phyloP scores from a whole-genome alignment of 2,888 invertebrate species.

The Panorpa germanica region DNA sequence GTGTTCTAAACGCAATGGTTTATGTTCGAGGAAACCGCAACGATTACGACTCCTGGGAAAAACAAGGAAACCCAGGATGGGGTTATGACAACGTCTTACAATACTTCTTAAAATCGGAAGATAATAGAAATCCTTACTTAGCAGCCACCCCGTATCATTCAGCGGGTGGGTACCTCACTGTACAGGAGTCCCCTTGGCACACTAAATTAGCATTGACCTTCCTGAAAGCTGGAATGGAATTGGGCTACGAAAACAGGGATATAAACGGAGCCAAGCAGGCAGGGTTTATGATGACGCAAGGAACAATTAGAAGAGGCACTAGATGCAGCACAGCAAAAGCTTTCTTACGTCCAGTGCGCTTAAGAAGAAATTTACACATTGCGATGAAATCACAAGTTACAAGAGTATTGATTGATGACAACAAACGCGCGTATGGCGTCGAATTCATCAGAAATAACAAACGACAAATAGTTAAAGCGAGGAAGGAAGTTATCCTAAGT shows the following conservation, averaged over 20 bases:
- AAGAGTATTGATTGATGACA: conserved; percentile 44
- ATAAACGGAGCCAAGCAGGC: conserved; percentile 69
- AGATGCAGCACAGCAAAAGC: conserved; percentile 80
- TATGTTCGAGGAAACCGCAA: conserved; percentile 74
- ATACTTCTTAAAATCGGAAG: conserved; percentile 75
- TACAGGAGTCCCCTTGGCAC: conserved; percentile 70
- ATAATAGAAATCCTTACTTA: conserved; percentile 69
- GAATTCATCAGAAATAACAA: conserved; percentile 49
- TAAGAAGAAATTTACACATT: conserved; percentile 59
- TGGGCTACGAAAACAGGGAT: conserved; percentile 66
- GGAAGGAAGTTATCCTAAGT: conserved; percentile 65
- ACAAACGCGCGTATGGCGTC: conserved; percentile 56
- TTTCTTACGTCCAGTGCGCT: conserved; percentile 63
- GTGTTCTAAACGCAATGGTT: conserved; percentile 80
- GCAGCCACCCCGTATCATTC: conserved; percentile 54
- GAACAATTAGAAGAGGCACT: conserved; percentile 64
- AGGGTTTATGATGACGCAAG: conserved; percentile 75
- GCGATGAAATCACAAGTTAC: conserved; percentile 58
- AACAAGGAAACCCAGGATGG: conserved; percentile 73
- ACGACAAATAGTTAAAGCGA: conserved; percentile 45
- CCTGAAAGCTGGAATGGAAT: conserved; percentile 59
- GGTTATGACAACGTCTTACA: conserved; percentile 61
- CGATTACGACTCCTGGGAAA: conserved; percentile 78
- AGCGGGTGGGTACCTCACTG: conserved; percentile 63
- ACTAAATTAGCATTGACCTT: conserved; percentile 69